These are phyloP conservation scores for Synanthedon tipuliformis DNA, from an alignment of 2,888 invertebrate species.

Conservation along the genomic window DNA sequence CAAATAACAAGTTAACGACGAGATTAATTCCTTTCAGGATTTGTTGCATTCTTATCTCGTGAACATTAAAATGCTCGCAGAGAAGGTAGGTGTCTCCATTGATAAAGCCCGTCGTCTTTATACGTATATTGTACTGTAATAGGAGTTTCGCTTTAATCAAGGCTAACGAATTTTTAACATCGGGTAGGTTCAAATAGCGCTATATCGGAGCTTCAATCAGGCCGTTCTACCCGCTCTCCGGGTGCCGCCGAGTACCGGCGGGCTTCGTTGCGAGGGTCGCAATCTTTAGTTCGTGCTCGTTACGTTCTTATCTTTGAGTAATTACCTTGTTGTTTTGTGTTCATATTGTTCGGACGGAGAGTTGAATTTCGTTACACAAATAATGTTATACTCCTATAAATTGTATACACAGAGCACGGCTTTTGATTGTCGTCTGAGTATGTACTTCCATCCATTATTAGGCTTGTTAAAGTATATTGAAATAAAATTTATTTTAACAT, in stretches of 20 bases:
- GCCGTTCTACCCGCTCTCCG: background rate
- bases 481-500: too few species aligned
- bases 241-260: background rate
- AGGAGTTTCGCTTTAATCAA: slow-evolving; percentile 41
- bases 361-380: background rate
- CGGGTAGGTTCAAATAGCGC: slow-evolving; percentile 15
- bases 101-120: slow-evolving; percentile 38
- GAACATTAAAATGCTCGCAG: too few species aligned
- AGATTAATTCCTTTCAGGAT: too few species aligned
- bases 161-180: slow-evolving; percentile 40
- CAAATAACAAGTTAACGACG: too few species aligned
- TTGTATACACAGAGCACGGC: too few species aligned
- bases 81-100: slow-evolving; percentile 4
- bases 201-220: slow-evolving; percentile 5
- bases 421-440: too few species aligned
- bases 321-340: slow-evolving; percentile 46
- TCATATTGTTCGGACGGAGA: slow-evolving; percentile 26
- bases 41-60: too few species aligned
- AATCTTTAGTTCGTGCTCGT: slow-evolving; percentile 31
- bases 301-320: slow-evolving; percentile 53
- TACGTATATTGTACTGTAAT: slow-evolving; percentile 26
- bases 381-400: too few species aligned
- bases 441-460: too few species aligned
- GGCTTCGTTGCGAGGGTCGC: slow-evolving; percentile 20
- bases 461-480: too few species aligned